Conservation (phyloP, 2,888 invertebrate species). For the Mechanitis mazaeus region DNA sequence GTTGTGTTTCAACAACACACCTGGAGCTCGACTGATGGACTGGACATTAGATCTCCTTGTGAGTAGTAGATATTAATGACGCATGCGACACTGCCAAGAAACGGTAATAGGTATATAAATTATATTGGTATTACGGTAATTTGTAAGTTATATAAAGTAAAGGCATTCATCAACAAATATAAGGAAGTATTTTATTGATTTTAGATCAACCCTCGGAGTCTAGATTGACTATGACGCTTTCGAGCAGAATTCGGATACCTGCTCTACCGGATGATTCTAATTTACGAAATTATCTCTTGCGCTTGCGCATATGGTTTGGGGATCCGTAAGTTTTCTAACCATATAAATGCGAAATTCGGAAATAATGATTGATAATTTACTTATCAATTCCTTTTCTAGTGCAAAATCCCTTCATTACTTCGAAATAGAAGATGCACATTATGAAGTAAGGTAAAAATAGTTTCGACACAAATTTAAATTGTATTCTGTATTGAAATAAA, state of each 20-base stretch:
- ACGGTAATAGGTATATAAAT: too few relatives aligned
- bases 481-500: too few relatives aligned
- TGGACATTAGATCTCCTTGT: constrained; percentile 48
- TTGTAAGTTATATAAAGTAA: too few relatives aligned
- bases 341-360: background rate
- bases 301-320: constrained; percentile 58
- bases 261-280: constrained; percentile 49
- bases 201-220: constrained; percentile 31
- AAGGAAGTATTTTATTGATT: background rate
- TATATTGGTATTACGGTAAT: too few relatives aligned
- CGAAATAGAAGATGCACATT: constrained; percentile 61
- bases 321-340: constrained; percentile 54
- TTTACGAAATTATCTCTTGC: constrained; percentile 50
- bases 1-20: constrained; percentile 45
- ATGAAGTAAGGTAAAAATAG: constrained; percentile 53
- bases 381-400: constrained; percentile 39
- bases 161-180: too few relatives aligned
- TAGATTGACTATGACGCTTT: constrained; percentile 21
- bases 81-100: too few relatives aligned
- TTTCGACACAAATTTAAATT: too few relatives aligned
- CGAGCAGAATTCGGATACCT: constrained; percentile 36
- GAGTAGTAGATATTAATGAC: constrained; percentile 24
- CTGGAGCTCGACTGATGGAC: constrained; percentile 32
- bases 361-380: background rate
- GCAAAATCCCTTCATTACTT: constrained; percentile 58